phyloP scores from a whole-genome alignment of 2,797 vertebrate species.

The Thamnophis elegans region DNA sequence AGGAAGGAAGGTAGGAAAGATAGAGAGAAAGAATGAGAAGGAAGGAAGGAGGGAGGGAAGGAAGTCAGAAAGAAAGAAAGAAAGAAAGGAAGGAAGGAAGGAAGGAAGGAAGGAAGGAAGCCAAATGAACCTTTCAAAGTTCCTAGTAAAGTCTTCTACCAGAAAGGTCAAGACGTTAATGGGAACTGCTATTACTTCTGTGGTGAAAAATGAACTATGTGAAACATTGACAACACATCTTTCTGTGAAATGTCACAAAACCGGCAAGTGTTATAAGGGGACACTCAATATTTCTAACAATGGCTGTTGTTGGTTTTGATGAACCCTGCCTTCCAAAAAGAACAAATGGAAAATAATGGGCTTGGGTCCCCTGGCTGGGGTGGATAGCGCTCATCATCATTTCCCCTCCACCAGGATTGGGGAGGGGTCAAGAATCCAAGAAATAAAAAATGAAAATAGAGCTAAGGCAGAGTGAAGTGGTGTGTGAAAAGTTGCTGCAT shows the following conservation, averaged over 20 bases:
- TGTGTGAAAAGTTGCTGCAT: not conserved
- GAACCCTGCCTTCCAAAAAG: not conserved
- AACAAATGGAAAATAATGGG: not conserved
- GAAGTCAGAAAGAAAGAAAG: rapidly evolving
- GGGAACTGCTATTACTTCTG: not conserved
- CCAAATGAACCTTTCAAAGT: not conserved
- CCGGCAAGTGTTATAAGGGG: not conserved
- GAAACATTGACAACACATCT: not conserved
- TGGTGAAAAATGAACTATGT: not conserved
- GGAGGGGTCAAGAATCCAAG: not conserved
- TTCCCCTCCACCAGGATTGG: not conserved
- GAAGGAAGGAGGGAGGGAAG: rapidly evolving
- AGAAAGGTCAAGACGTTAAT: not conserved
- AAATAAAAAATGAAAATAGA: not conserved
- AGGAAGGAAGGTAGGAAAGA: too few species aligned
- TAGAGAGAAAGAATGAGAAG: too few species aligned
- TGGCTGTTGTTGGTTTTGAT: not conserved
- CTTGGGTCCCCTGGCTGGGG: not conserved
- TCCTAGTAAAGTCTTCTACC: not conserved
- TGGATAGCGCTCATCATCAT: not conserved
- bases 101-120: not conserved
- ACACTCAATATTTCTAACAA: not conserved
- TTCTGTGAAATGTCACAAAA: not conserved
- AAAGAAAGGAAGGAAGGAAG: rapidly evolving
- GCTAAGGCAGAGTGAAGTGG: not conserved